These are phyloP conservation scores for Brachypodius melanocephalos DNA, from an alignment of 2,113 vertebrate genomes.

Conservation along the genomic window DNA sequence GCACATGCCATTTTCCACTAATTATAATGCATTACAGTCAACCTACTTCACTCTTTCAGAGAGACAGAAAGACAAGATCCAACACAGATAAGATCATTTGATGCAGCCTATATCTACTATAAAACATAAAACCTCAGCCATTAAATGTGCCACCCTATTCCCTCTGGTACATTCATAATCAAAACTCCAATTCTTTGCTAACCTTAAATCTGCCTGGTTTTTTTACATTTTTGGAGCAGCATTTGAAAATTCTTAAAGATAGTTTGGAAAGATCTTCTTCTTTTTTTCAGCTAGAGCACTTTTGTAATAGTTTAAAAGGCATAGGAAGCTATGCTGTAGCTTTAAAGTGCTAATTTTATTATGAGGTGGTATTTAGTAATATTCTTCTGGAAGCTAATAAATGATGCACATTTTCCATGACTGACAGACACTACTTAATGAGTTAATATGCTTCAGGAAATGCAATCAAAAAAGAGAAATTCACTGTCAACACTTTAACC, in stretches of 20 bases:
- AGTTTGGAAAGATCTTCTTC: background rate
- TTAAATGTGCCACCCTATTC: background rate
- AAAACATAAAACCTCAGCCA: slow-evolving; percentile 7
- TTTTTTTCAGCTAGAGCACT: slow-evolving; percentile 6
- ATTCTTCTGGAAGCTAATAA: slow-evolving; percentile 7
- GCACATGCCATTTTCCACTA: background rate
- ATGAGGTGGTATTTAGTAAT: slow-evolving; percentile 24
- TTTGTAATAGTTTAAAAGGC: slow-evolving; percentile 1
- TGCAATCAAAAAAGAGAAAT: slow-evolving; percentile 7
- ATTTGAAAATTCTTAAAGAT: background rate
- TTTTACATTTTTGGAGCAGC: background rate
- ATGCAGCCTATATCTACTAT: background rate
- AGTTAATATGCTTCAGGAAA: slow-evolving; percentile 46
- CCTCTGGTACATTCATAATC: slow-evolving; percentile 11
- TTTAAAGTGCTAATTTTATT: slow-evolving; percentile 61
- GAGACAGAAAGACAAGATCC: slow-evolving; percentile 12
- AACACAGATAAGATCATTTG: background rate
- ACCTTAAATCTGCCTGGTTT: background rate
- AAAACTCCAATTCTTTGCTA: background rate
- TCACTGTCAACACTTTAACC: slow-evolving; percentile 19
- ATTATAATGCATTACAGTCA: background rate
- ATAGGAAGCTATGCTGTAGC: slow-evolving; percentile 12
- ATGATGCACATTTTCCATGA: slow-evolving; percentile 16
- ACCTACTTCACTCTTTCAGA: background rate
- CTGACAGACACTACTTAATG: slow-evolving; percentile 31